These are phyloP conservation scores for Bruchidius siliquastri DNA, from an alignment of 2,888 invertebrate species.

Conservation along the genomic window DNA sequence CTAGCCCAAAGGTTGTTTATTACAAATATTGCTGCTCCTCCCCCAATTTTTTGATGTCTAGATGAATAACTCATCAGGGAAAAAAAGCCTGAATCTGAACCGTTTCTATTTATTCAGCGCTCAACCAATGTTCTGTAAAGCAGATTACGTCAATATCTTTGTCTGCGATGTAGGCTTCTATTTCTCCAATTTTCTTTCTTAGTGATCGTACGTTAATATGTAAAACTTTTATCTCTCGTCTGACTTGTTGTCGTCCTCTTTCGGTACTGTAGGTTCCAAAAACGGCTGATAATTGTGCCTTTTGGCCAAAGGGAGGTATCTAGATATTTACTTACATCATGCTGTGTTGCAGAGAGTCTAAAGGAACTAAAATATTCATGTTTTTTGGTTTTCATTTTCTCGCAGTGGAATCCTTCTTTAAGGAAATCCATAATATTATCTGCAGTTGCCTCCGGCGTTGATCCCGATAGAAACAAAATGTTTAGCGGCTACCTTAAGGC, in stretches of 20 bases:
- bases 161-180: conserved; percentile 6
- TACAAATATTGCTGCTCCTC: no score
- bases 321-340: background rate
- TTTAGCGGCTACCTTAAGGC: background rate
- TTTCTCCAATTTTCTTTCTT: conserved; percentile 1
- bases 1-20: no score
- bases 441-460: background rate
- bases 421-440: background rate
- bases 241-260: background rate
- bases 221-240: background rate
- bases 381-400: background rate
- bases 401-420: background rate
- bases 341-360: background rate
- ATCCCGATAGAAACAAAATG: background rate
- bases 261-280: background rate
- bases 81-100: background rate
- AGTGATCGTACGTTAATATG: conserved; percentile 6
- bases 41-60: background rate
- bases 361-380: background rate
- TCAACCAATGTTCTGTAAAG: conserved; percentile 4
- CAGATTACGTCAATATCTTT: conserved; percentile 4
- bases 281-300: background rate
- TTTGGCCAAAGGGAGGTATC: background rate
- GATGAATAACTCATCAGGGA: background rate
- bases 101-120: background rate